Percentiles rank a stretch among this genome's conserved stretches.
Evolutionary conservation across 2,797 vertebrate genomes (phyloP).

Genomic region (Tinamus major): DNA sequence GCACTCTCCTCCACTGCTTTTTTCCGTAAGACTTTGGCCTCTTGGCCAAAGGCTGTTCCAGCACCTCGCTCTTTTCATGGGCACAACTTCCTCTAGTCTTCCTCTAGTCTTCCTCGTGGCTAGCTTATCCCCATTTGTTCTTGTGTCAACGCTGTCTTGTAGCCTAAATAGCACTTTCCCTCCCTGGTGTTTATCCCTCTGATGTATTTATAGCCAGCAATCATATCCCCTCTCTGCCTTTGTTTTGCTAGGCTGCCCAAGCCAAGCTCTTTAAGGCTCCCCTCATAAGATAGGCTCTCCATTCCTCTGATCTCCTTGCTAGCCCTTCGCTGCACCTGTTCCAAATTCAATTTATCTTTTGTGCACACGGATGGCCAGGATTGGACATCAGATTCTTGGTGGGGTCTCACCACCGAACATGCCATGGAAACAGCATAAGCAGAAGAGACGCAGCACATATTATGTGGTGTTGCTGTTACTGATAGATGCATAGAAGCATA

Average conservation of each 20-base stretch:
- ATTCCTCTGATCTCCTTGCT: conserved; percentile 41
- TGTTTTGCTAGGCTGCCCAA: conserved; percentile 34
- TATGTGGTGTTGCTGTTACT: background rate
- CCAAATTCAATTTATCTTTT: conserved; percentile 17
- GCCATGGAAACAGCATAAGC: background rate
- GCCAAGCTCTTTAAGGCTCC: conserved; percentile 61
- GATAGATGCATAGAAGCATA: background rate
- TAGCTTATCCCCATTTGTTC: conserved; percentile 22
- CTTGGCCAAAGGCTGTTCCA: background rate
- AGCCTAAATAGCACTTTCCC: conserved; percentile 2
- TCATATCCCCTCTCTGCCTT: conserved; percentile 33
- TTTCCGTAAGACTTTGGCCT: background rate
- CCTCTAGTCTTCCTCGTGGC: background rate
- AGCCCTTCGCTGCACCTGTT: background rate
- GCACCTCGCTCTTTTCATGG: background rate
- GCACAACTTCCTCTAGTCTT: background rate
- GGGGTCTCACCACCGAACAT: background rate
- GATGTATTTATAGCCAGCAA: conserved; percentile 41
- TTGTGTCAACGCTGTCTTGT: conserved; percentile 1
- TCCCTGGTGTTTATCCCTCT: conserved; percentile 31
- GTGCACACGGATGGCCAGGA: background rate
- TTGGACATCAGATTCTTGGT: background rate
- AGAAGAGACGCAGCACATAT: background rate
- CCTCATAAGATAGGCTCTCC: conserved; percentile 30
- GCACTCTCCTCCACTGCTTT: background rate